phyloP scores from a whole-genome alignment of 2,888 invertebrate genomes.

The Escarpia spicata region DNA sequence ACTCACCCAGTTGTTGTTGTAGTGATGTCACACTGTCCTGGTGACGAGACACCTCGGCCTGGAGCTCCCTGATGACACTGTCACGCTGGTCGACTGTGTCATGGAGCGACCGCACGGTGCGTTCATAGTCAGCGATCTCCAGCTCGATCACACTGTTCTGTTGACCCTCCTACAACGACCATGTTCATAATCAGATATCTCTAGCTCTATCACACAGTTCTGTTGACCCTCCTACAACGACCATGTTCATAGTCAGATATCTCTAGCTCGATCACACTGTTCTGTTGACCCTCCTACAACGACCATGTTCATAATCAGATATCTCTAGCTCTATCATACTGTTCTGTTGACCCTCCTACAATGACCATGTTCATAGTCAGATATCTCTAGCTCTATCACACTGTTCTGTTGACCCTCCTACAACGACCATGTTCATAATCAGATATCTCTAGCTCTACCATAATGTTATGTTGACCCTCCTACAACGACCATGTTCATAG shows the following conservation, averaged over 20 bases:
- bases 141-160: conserved; percentile 83
- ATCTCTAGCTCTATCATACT: not conserved
- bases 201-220: not conserved
- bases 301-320: conserved; percentile 38
- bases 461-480: too few relatives aligned
- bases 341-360: not conserved
- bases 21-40: conserved; percentile 54
- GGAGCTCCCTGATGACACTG: conserved; percentile 51
- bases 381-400: too few relatives aligned
- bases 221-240: not conserved
- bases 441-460: too few relatives aligned
- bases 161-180: conserved; percentile 48
- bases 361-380: not conserved
- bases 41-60: conserved; percentile 53
- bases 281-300: not conserved
- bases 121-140: conserved; percentile 91
- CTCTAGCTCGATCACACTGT: not conserved
- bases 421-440: too few relatives aligned
- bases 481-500: too few relatives aligned
- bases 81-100: conserved; percentile 57
- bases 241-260: not conserved
- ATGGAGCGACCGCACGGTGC: conserved; percentile 70
- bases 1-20: conserved; percentile 56
- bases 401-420: too few relatives aligned
- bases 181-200: conserved; percentile 38